phyloP scores from a whole-genome alignment of 1,140 invertebrate species.

The Drosophila pseudoobscura region DNA sequence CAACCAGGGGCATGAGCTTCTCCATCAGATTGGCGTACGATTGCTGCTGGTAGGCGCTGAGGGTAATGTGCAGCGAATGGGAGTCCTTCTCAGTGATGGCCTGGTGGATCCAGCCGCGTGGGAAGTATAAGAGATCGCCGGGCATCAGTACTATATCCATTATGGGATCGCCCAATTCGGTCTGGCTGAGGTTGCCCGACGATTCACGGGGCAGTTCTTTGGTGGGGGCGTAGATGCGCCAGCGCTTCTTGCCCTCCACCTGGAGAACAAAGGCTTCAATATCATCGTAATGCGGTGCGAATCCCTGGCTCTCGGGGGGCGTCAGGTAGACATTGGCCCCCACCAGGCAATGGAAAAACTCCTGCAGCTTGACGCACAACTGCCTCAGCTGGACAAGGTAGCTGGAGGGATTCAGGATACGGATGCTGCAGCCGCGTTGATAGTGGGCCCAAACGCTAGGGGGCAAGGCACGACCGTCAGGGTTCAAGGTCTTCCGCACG shows the following conservation, averaged over 20 bases:
- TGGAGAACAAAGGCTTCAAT: conserved; percentile 99
- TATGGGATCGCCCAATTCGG: conserved; percentile 91
- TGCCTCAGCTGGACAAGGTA: conserved; percentile 88
- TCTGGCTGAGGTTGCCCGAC: conserved; percentile 91
- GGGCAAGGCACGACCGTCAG: conserved; percentile 88
- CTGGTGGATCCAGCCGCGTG: conserved; percentile 97
- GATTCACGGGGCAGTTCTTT: conserved; percentile 92
- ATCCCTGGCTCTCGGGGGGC: conserved; percentile 97
- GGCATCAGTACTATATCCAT: conserved; percentile 90
- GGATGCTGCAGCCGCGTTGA: conserved; percentile 94
- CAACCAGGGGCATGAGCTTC: conserved; percentile 90
- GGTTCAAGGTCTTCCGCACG: conserved; percentile 93
- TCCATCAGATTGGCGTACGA: conserved; percentile 95
- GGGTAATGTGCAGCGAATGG: conserved; percentile 96
- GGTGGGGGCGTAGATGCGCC: conserved; percentile 93
- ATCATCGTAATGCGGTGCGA: conserved; percentile 99
- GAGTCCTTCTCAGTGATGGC: conserved; percentile 88
- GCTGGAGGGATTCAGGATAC: conserved; percentile 97
- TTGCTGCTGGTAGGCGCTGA: conserved; percentile 96
- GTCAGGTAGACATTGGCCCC: conserved; percentile 98
- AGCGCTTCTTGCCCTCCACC: conserved; percentile 97
- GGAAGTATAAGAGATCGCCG: conserved; percentile 96
- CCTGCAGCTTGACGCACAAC: conserved; percentile 92
- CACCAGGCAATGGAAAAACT: conserved; percentile 96
- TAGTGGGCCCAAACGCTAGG: conserved; percentile 96